phyloP scores from a whole-genome alignment of 1,140 invertebrate genomes.

The Carcinoscorpius rotundicauda region DNA sequence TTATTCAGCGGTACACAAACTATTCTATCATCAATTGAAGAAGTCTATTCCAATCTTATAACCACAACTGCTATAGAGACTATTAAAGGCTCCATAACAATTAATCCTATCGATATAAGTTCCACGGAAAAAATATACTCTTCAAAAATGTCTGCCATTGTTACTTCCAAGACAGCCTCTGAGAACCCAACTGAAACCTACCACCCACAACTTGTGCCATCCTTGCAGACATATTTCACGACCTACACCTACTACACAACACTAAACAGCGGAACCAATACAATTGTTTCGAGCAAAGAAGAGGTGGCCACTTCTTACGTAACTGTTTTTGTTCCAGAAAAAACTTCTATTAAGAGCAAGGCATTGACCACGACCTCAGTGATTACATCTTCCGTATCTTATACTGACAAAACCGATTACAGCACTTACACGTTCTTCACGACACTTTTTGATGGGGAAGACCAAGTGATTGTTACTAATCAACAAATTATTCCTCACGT shows the following conservation, averaged over 20 bases:
- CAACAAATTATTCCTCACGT: slow-evolving; percentile 22
- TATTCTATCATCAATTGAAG: slow-evolving; percentile 23
- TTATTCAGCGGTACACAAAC: slow-evolving; percentile 22
- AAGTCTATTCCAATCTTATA: too few species aligned
- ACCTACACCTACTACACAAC: slow-evolving; percentile 27
- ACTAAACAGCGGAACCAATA: slow-evolving; percentile 21
- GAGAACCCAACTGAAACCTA: too few species aligned
- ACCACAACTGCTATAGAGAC: too few species aligned
- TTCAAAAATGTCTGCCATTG: too few species aligned
- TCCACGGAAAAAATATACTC: too few species aligned
- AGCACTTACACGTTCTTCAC: slow-evolving; percentile 22
- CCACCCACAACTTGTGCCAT: slow-evolving; percentile 23
- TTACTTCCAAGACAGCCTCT: too few species aligned
- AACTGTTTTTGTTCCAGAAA: slow-evolving; percentile 21
- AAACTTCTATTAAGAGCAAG: too few species aligned
- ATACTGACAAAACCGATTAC: slow-evolving; percentile 14
- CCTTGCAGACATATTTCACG: slow-evolving; percentile 22
- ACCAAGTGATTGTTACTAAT: slow-evolving; percentile 22
- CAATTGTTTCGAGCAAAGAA: slow-evolving; percentile 20
- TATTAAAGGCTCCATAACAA: too few species aligned
- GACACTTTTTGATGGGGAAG: slow-evolving; percentile 21
- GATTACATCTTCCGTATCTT: too few species aligned
- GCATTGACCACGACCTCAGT: too few species aligned
- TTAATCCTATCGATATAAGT: too few species aligned
- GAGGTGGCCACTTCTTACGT: slow-evolving; percentile 22